Evolutionary conservation across 2,113 vertebrate species (phyloP).

Genomic region (Cervus canadensis): DNA sequence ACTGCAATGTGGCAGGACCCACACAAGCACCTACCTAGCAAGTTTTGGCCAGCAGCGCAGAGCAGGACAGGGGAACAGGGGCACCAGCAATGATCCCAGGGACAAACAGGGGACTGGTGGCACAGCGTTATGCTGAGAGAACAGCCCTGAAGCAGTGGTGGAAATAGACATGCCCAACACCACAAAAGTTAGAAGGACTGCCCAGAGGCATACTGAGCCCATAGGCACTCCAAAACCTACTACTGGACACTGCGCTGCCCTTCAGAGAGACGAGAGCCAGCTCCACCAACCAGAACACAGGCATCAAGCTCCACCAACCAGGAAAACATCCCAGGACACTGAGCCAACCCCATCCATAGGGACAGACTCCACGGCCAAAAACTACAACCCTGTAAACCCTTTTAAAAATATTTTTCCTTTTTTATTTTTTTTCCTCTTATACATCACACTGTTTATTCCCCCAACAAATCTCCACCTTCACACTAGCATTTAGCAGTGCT

Average conservation of each 20-base stretch:
- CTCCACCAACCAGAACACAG: background rate
- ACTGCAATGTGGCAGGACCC: fast-evolving
- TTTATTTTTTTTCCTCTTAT: background rate
- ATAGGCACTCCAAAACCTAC: background rate
- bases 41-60: background rate
- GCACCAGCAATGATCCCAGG: background rate
- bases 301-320: background rate
- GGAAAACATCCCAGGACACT: background rate
- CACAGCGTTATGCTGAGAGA: background rate
- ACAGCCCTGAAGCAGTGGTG: background rate
- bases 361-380: background rate
- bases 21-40: background rate
- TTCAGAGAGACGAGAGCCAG: background rate
- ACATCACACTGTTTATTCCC: background rate
- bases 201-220: background rate
- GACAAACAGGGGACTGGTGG: background rate
- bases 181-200: background rate
- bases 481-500: background rate
- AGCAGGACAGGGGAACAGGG: background rate
- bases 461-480: background rate
- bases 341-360: background rate
- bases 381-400: fast-evolving
- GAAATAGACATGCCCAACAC: background rate
- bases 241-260: background rate
- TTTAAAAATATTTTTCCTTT: background rate